Conservation (phyloP, 1,140 invertebrate species). For the Centruroides vittatus region DNA sequence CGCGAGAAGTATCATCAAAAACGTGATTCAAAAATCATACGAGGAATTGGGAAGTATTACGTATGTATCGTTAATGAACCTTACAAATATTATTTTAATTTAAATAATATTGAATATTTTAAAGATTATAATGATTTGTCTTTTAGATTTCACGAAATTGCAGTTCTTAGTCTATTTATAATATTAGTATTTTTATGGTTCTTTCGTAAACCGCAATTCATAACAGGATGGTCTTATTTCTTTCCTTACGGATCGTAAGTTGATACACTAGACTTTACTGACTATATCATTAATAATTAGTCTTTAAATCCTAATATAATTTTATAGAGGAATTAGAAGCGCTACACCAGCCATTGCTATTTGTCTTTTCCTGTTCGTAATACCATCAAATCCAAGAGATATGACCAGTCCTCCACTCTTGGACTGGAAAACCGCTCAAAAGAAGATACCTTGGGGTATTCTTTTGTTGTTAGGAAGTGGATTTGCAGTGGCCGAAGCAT, state of each 20-base stretch:
- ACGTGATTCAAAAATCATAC: conserved; percentile 51
- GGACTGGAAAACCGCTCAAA: conserved; percentile 29
- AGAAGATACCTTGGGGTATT: conserved; percentile 35
- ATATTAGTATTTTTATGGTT: conserved; percentile 39
- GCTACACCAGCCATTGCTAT: conserved; percentile 69
- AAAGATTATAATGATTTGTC: conserved; percentile 4
- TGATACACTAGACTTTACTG: too few species aligned
- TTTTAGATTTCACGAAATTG: conserved; percentile 35
- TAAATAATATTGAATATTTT: too few species aligned
- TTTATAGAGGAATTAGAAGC: conserved; percentile 42
- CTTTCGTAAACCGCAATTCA: conserved; percentile 35
- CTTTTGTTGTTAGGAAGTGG: conserved; percentile 51
- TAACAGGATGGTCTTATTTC: conserved; percentile 36
- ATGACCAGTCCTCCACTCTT: conserved; percentile 20
- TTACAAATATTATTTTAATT: too few species aligned
- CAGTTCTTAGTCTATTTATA: conserved; percentile 33
- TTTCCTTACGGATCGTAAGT: conserved; percentile 22
- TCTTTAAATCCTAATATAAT: background rate
- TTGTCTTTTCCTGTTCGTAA: conserved; percentile 59
- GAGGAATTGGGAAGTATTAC: conserved; percentile 57
- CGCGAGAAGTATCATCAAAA: conserved; percentile 5
- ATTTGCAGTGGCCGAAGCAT: conserved; percentile 72
- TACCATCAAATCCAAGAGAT: conserved; percentile 49
- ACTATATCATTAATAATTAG: too few species aligned
- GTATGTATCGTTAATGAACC: conserved; percentile 27